Conservation (phyloP, 2,888 invertebrate species). For the Monochamus alternatus region DNA sequence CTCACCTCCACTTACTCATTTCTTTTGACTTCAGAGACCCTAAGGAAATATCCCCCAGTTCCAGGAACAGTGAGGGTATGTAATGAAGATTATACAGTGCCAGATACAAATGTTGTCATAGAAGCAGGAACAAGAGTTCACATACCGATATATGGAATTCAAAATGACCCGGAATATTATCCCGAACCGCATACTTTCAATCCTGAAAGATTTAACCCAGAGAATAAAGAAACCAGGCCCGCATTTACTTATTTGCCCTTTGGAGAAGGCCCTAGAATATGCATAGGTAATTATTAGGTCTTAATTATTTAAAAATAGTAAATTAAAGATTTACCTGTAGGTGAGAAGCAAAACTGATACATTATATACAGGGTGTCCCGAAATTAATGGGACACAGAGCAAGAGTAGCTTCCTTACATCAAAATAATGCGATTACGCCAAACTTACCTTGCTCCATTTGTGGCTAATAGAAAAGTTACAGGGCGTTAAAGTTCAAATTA, state of each 20-base stretch:
- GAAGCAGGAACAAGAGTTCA: constrained; percentile 41
- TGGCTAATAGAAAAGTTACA: no score
- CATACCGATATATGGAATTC: constrained; percentile 53
- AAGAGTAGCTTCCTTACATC: no score
- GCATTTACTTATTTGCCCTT: constrained; percentile 69
- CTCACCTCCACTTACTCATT: not conserved
- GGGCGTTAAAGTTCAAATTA: no score
- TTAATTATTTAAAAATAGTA: not conserved
- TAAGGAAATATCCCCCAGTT: constrained; percentile 49
- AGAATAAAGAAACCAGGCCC: constrained; percentile 72
- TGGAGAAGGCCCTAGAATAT: constrained; percentile 75
- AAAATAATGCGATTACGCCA: no score
- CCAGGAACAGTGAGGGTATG: constrained; percentile 51
- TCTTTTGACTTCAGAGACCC: constrained; percentile 39
- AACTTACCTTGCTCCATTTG: no score
- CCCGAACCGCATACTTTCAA: constrained; percentile 76
- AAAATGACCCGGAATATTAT: constrained; percentile 55
- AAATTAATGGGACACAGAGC: no score
- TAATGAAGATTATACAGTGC: constrained; percentile 52
- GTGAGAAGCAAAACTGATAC: no score
- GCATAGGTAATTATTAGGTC: constrained; percentile 71
- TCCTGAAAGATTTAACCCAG: constrained; percentile 75
- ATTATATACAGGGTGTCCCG: no score
- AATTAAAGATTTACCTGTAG: no score
- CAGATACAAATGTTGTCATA: constrained; percentile 48